Percentiles rank a stretch among this genome's conserved stretches.
Conservation (phyloP, 2,888 invertebrate species). For the Acleris emargana region DNA sequence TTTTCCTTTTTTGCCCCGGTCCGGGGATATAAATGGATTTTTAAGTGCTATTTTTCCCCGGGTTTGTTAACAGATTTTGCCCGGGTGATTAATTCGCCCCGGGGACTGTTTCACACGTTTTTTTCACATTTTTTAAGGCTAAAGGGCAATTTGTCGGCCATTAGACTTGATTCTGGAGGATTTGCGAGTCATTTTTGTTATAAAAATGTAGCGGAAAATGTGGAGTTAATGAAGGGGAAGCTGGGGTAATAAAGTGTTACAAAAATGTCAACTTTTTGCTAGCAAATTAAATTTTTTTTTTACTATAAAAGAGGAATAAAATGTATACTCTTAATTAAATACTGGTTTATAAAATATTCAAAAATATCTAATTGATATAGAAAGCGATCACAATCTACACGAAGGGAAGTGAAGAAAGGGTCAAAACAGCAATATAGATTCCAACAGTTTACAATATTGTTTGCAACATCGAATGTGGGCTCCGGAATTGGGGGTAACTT, state of each 20-base stretch:
- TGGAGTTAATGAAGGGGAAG: not conserved
- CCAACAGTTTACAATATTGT: too few relatives aligned
- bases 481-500: too few relatives aligned
- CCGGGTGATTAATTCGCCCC: constrained; percentile 47
- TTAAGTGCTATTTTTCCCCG: constrained; percentile 47
- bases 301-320: too few relatives aligned
- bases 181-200: constrained; percentile 9
- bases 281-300: too few relatives aligned
- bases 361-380: too few relatives aligned
- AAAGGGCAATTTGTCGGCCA: constrained; percentile 31
- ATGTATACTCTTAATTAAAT: too few relatives aligned
- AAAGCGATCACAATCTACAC: too few relatives aligned
- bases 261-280: too few relatives aligned
- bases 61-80: constrained; percentile 38
- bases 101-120: constrained; percentile 22
- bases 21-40: constrained; percentile 46
- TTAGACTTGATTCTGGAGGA: constrained; percentile 8
- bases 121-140: constrained; percentile 31
- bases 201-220: constrained; percentile 8
- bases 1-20: constrained; percentile 33
- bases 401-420: too few relatives aligned
- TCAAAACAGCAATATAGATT: too few relatives aligned
- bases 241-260: not conserved
- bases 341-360: too few relatives aligned
- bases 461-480: too few relatives aligned